Evolutionary conservation across 2,113 vertebrate genomes (phyloP).

Genomic region (Lampris megalopsis): DNA sequence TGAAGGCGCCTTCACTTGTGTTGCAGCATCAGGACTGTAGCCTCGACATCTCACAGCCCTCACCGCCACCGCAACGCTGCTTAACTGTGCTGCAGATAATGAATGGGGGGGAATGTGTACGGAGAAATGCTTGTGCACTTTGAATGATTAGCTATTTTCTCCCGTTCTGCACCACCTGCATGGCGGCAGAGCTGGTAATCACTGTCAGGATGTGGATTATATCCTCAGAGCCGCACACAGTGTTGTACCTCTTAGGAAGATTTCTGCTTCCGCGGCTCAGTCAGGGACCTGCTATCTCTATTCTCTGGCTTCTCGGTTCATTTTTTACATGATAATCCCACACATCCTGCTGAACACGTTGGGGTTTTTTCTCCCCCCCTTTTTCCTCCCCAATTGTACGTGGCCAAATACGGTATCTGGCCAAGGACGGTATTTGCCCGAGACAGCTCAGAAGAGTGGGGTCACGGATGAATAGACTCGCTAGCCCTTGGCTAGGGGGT

Average conservation of each 20-base stretch:
- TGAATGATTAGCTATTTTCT: conserved; percentile 47
- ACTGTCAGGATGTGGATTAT: conserved; percentile 25
- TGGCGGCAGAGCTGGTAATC: conserved; percentile 19
- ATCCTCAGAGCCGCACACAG: conserved; percentile 5
- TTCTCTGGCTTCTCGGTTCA: conserved; percentile 27
- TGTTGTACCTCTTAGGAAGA: neutral
- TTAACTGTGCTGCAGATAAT: conserved; percentile 20
- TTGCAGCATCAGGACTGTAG: conserved; percentile 12
- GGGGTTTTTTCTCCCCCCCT: too few species aligned
- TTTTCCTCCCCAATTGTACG: too few species aligned
- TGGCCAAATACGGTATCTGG: too few species aligned
- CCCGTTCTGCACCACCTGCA: neutral
- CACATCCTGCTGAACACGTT: neutral
- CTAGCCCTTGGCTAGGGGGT: too few species aligned
- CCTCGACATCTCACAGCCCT: conserved; percentile 11
- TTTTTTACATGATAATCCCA: conserved; percentile 34
- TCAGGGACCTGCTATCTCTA: neutral
- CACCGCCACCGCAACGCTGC: conserved; percentile 18
- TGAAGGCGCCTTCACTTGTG: conserved; percentile 7
- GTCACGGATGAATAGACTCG: too few species aligned
- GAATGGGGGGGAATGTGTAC: conserved; percentile 34
- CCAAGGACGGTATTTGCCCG: too few species aligned
- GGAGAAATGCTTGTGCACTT: conserved; percentile 26
- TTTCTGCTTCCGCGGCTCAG: neutral
- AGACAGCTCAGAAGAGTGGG: too few species aligned